Percentiles rank a stretch among this genome's conserved stretches.
phyloP scores from a whole-genome alignment of 2,797 vertebrate genomes.

The Pagetopsis macropterus region DNA sequence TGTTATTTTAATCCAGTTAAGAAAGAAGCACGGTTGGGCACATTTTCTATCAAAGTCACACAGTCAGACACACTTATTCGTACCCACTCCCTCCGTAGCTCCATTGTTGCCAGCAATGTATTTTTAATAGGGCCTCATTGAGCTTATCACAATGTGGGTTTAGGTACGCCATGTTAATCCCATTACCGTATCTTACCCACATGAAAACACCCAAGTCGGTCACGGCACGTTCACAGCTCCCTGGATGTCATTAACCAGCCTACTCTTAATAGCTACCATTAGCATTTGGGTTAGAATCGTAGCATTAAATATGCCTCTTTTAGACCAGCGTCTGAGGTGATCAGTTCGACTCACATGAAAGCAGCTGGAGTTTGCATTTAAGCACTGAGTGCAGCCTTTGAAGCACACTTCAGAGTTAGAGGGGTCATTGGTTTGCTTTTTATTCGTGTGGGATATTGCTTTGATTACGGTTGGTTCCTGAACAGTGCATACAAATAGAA shows the following conservation, averaged over 20 bases:
- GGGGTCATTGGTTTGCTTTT: conserved; percentile 42
- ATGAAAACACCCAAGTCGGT: conserved; percentile 76
- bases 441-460: conserved; percentile 45
- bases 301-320: conserved; percentile 61
- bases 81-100: conserved; percentile 26
- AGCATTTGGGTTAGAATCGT: conserved; percentile 74
- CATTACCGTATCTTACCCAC: conserved; percentile 73
- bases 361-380: conserved; percentile 41
- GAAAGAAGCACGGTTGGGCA: conserved; percentile 28
- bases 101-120: conserved; percentile 69
- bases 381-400: conserved; percentile 41
- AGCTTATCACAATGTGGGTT: conserved; percentile 81
- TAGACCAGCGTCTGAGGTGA: conserved; percentile 52
- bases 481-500: conserved; percentile 30
- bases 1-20: conserved; percentile 7
- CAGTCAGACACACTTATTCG: conserved; percentile 36
- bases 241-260: conserved; percentile 72
- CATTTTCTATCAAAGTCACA: conserved; percentile 41
- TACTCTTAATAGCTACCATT: conserved; percentile 77
- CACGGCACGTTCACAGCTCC: conserved; percentile 69
- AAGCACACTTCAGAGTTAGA: conserved; percentile 41
- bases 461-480: conserved; percentile 43
- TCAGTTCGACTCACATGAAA: conserved; percentile 64
- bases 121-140: conserved; percentile 76
- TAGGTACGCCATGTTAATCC: conserved; percentile 82